These are phyloP conservation scores for Frankliniella intonsa DNA, from an alignment of 2,888 invertebrate genomes.

Conservation along the genomic window DNA sequence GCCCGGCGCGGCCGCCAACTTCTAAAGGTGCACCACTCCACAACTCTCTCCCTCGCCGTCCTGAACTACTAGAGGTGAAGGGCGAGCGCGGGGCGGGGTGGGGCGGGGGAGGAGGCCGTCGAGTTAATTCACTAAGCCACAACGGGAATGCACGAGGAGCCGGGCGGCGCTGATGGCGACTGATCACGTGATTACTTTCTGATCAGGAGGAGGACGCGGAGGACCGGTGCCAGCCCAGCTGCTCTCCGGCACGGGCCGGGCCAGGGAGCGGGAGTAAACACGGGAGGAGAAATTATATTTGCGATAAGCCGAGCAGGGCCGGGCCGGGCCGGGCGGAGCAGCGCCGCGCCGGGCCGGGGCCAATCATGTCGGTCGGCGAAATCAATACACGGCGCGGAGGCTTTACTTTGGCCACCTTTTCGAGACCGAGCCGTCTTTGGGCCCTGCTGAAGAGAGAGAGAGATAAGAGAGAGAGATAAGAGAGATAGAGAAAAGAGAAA, in stretches of 20 bases:
- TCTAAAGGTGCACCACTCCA: background rate
- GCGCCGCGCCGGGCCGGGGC: background rate
- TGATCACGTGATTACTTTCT: too few relatives aligned
- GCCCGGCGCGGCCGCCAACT: background rate
- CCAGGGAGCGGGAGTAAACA: background rate
- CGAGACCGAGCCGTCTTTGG: background rate
- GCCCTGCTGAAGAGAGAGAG: conserved; percentile 24
- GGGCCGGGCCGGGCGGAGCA: background rate
- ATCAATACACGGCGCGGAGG: background rate
- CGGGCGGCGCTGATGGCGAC: too few relatives aligned
- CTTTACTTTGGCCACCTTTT: background rate
- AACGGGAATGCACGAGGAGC: background rate
- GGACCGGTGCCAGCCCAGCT: too few relatives aligned
- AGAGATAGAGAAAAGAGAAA: conserved; percentile 31
- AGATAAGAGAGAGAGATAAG: conserved; percentile 36
- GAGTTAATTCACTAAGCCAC: conserved; percentile 20
- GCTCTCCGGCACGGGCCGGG: background rate
- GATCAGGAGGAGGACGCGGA: too few relatives aligned
- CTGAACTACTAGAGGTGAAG: too few relatives aligned
- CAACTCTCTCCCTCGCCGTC: background rate
- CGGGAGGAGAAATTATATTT: background rate
- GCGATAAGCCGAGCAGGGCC: background rate
- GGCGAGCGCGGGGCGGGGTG: background rate
- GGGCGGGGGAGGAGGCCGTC: conserved; percentile 30
- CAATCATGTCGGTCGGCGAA: background rate